phyloP scores from a whole-genome alignment of 1,140 invertebrate genomes.

The Leguminivora glycinivorella region DNA sequence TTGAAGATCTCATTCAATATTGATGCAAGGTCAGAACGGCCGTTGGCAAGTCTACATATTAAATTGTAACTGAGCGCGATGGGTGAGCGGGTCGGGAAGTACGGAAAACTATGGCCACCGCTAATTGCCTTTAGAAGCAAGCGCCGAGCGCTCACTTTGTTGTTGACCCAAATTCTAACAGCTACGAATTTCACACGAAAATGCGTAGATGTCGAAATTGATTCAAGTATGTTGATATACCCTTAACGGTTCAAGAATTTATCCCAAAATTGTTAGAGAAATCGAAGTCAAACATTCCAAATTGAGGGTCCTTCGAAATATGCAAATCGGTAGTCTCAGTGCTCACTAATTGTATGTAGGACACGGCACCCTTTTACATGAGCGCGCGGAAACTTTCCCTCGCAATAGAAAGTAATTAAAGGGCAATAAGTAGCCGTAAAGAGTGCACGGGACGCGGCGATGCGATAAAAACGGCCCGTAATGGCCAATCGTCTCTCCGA shows the following conservation, averaged over 20 bases:
- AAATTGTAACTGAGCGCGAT: conserved; percentile 25
- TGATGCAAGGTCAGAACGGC: conserved; percentile 12
- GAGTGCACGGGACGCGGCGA: conserved; percentile 16
- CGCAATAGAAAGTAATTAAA: conserved; percentile 22
- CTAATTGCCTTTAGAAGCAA: conserved; percentile 10
- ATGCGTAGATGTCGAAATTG: conserved; percentile 9
- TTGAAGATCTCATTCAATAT: conserved; percentile 25
- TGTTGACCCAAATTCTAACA: conserved; percentile 4
- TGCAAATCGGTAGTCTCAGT: conserved; percentile 16
- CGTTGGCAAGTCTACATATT: conserved; percentile 12
- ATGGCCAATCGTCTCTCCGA: conserved; percentile 26
- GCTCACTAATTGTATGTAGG: conserved; percentile 21
- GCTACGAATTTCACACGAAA: neutral
- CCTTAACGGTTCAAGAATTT: conserved; percentile 25
- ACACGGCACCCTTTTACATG: neutral
- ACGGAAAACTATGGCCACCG: conserved; percentile 15
- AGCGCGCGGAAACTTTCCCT: neutral
- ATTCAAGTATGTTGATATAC: conserved; percentile 9
- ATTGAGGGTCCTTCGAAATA: conserved; percentile 20
- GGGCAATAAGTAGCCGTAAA: conserved; percentile 23
- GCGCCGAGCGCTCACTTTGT: neutral
- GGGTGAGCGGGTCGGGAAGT: neutral
- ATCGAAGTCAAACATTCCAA: conserved; percentile 26
- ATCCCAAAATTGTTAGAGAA: conserved; percentile 21
- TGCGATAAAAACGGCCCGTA: conserved; percentile 25